Base-by-base conservation (phyloP, 1,140 invertebrate species). In the Sminthurinus signatus region DNA sequence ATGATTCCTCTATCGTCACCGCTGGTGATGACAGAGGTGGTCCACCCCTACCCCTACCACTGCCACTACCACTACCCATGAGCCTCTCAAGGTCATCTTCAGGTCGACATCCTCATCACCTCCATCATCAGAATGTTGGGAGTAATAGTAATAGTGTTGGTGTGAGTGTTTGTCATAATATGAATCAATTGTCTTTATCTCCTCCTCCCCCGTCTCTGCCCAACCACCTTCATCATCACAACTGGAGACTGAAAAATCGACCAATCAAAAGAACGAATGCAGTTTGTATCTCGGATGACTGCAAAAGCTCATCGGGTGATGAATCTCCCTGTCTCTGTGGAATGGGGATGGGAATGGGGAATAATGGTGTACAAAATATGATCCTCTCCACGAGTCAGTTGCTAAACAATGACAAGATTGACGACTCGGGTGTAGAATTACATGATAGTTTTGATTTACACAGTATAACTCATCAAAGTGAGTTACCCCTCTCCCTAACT, bases 261-360 rank as follows among this genome's bases (percentile, higher is more conserved):
- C 58, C 31, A 39, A 58, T 29, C 32, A 19, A 65, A 39, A 19
- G 69, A 31, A 65, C 57, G 27, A 62, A 71, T 51, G 69, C 69
- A n/a, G 55, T 71, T 14, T 71, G 67, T 46, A 43, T 71, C n/a
- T 64, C 62, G 23, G 69, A 71, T 48, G 69, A 71, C 25, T 64
- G 39, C 29, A 71, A 71, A 58, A 71, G 65, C 32, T 71, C 69
- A 2, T 56, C 54, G n/a, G 54, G 54, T 8, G 54, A 56, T 4
- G 54, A 56, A 14, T 69, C 67, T 59, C 70, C 67, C 2, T 60
- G 54, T 23, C 54, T 25, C 31, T 56, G 54, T 42, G 5, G 5
- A 36, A 8, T 5, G 5, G 32, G 32, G 32, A n/a, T n/a, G n/a
- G 43, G 60, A 2, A 23, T 12, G 10, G 10, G 19, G 10, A 50